phyloP scores from a whole-genome alignment of 2,113 vertebrate genomes.

The Microtus pennsylvanicus region DNA sequence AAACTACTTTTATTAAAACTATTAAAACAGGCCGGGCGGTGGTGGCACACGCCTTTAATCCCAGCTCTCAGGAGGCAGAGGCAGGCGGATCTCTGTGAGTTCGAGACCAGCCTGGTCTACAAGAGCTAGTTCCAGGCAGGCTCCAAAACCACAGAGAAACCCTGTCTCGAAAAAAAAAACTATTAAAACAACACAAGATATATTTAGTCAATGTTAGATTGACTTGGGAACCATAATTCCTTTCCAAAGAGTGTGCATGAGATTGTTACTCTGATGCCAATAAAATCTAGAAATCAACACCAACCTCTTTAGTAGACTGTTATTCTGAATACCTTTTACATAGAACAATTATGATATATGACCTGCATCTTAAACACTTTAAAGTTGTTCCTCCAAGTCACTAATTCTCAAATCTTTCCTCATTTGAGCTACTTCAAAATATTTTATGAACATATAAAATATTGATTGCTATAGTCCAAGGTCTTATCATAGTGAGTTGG shows the following conservation, averaged over 20 bases:
- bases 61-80: too few relatives aligned
- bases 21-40: background rate
- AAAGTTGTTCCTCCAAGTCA: background rate
- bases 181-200: background rate
- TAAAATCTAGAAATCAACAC: background rate
- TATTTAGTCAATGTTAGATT: background rate
- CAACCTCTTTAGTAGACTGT: background rate
- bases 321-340: background rate
- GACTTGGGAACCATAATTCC: background rate
- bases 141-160: too few relatives aligned
- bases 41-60: too few relatives aligned
- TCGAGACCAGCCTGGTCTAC: too few relatives aligned
- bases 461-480: background rate
- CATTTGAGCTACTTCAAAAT: background rate
- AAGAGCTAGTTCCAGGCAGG: too few relatives aligned
- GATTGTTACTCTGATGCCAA: background rate
- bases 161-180: too few relatives aligned
- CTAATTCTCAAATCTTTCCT: background rate
- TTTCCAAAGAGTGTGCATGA: background rate
- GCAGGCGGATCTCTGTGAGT: too few relatives aligned
- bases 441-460: slow-evolving; percentile 22
- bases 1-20: background rate
- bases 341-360: background rate
- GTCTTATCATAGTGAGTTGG: background rate
- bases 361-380: background rate